These are phyloP conservation scores for Albula glossodonta DNA, from an alignment of 2,113 vertebrate genomes.

Conservation along the genomic window DNA sequence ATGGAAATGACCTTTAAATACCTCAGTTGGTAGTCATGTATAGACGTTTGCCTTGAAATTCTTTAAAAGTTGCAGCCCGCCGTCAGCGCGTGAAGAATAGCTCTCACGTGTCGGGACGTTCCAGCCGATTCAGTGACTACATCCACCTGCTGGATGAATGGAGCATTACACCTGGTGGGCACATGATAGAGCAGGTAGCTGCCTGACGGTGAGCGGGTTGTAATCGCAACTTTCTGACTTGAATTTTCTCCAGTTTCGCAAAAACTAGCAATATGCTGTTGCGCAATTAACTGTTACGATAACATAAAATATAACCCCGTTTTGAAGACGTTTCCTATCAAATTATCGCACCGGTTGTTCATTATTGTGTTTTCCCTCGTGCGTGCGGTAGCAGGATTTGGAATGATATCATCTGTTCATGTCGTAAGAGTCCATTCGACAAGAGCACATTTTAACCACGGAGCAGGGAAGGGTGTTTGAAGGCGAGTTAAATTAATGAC, in stretches of 20 bases:
- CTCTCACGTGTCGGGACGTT: not conserved
- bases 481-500: constrained; percentile 31
- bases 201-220: not conserved
- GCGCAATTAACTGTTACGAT: not conserved
- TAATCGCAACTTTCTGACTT: not conserved
- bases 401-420: constrained; percentile 25
- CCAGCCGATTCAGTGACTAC: constrained; percentile 24
- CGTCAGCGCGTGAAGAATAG: not conserved
- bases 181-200: not conserved
- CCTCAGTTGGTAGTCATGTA: not conserved
- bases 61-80: constrained; percentile 1
- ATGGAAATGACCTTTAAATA: constrained; percentile 1
- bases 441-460: constrained; percentile 24
- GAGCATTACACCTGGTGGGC: constrained; percentile 38
- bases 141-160: constrained; percentile 53
- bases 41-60: constrained; percentile 7
- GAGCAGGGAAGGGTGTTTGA: constrained; percentile 30
- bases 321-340: not conserved
- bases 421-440: constrained; percentile 24
- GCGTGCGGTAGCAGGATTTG: not conserved
- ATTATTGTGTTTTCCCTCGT: constrained; percentile 18
- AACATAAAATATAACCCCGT: not conserved
- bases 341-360: not conserved
- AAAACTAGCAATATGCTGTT: not conserved
- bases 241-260: not conserved